Percentiles rank a stretch among this genome's conserved stretches.
These are phyloP conservation scores for Botia almorhae DNA, from an alignment of 2,797 vertebrate species.

Conservation along the genomic window DNA sequence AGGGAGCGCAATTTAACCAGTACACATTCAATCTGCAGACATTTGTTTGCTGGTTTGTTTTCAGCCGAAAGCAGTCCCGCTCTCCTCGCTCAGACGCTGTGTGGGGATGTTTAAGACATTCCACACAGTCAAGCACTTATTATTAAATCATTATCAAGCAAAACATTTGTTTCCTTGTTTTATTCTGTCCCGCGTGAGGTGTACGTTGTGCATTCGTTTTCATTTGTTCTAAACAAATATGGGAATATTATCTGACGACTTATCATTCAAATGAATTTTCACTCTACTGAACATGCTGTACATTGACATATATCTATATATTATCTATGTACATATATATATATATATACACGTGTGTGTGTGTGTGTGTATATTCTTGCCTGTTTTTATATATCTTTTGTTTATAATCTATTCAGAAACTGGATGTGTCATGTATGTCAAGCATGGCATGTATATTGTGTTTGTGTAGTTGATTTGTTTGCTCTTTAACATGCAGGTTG, in stretches of 20 bases:
- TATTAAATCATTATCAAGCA: slow-evolving; percentile 57
- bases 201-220: slow-evolving; percentile 68
- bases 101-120: slow-evolving; percentile 28
- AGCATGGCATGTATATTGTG: slow-evolving; percentile 65
- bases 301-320: slow-evolving; percentile 40
- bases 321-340: slow-evolving; percentile 18
- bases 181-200: slow-evolving; percentile 34
- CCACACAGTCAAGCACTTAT: slow-evolving; percentile 68
- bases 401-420: slow-evolving; percentile 38
- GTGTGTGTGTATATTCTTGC: too few species aligned
- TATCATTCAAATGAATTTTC: slow-evolving; percentile 57
- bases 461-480: slow-evolving; percentile 79
- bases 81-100: slow-evolving; percentile 28
- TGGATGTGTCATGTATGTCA: slow-evolving; percentile 62
- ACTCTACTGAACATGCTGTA: slow-evolving; percentile 65
- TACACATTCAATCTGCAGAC: slow-evolving; percentile 52
- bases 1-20: slow-evolving; percentile 15
- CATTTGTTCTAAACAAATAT: slow-evolving; percentile 63
- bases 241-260: slow-evolving; percentile 55
- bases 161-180: slow-evolving; percentile 31
- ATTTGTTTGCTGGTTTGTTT: slow-evolving; percentile 67
- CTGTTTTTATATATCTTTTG: slow-evolving; percentile 25
- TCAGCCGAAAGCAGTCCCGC: slow-evolving; percentile 43
- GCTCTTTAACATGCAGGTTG: slow-evolving; percentile 96
- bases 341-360: not conserved